Evolutionary conservation across 64 coral and sea anemone species (phyloP).

Genomic region (Dendronephthya gigantea): DNA sequence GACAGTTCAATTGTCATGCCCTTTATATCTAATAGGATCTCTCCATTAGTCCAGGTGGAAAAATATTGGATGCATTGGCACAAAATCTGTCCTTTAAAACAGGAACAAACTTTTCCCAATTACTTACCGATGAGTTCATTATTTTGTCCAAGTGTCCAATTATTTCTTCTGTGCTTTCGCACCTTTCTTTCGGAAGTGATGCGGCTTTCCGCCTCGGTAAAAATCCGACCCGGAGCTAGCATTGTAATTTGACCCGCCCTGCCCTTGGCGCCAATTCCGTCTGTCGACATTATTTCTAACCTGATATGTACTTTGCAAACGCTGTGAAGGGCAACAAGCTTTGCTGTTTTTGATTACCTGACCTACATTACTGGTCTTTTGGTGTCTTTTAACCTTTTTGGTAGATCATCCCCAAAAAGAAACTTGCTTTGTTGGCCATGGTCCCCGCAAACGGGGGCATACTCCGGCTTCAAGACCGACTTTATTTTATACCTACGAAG

Average conservation of each 20-base stretch:
- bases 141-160: no score
- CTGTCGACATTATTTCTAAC: background rate
- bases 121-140: no score
- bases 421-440: background rate
- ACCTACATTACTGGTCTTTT: background rate
- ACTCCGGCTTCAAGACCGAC: background rate
- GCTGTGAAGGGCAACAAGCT: background rate
- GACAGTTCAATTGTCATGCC: no score
- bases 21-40: background rate
- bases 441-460: background rate
- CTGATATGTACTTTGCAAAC: background rate
- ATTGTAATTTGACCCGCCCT: no score
- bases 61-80: background rate
- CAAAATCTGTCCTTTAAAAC: background rate
- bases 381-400: background rate
- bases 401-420: background rate
- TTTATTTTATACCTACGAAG: background rate
- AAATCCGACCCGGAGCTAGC: no score
- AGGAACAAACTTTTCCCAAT: no score
- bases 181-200: no score
- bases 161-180: no score
- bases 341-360: background rate
- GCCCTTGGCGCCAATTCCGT: no score
- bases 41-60: background rate
- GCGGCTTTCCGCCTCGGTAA: background rate